Base-by-base conservation (phyloP, 1,140 invertebrate species). In the Drosophila mayri region DNA sequence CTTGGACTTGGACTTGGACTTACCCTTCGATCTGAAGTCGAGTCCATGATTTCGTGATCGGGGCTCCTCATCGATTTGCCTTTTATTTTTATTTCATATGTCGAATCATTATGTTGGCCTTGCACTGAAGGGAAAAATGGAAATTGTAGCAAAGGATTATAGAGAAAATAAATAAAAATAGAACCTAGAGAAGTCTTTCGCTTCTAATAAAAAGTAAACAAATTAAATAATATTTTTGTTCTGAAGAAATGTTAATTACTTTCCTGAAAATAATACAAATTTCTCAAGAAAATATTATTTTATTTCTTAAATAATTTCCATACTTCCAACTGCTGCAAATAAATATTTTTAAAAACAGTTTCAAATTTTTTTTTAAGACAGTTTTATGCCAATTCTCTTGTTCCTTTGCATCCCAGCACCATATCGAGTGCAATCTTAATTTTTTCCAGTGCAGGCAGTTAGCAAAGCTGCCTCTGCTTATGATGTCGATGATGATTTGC, bases 401-500 rank as follows among this genome's bases (percentile, higher is more conserved):
- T 14, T 7, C 25, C 25, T 4, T 3, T 25, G 25, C 25, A 14
- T 35, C 0, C 11, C 11, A 28, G 10, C 5, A 30, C 6, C 30
- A 14, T 35, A 52, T 18, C 28, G 14, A 52, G 12, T 16, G 14
- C 50, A 7, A 37, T 54, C 50, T 22, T 43, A 30, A 41, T 30
- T 58, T 52, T 50, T 72, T 41, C 5, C 65, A 32, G 61, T 54
- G 41, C 63, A 43, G 67, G 64, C 47, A 85, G 81, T 85, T 85
- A 85, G 59, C 60, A 37, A 54, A 85, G 81, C 77, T 85, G 81
- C 73, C 77, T 76, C 32, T 84, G 77, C 81, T 85, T 80, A 85
- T 85, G 81, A 80, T 68, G 64, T 71, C 81, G 20, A 22, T 54
- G 52, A 55, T 55, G 52, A 55, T 55, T 43, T 32, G 59, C 1